Evolutionary conservation across 2,888 invertebrate genomes (phyloP), one percentile per base, ranked within the genome.

Genomic region (Harmothoe impar): DNA sequence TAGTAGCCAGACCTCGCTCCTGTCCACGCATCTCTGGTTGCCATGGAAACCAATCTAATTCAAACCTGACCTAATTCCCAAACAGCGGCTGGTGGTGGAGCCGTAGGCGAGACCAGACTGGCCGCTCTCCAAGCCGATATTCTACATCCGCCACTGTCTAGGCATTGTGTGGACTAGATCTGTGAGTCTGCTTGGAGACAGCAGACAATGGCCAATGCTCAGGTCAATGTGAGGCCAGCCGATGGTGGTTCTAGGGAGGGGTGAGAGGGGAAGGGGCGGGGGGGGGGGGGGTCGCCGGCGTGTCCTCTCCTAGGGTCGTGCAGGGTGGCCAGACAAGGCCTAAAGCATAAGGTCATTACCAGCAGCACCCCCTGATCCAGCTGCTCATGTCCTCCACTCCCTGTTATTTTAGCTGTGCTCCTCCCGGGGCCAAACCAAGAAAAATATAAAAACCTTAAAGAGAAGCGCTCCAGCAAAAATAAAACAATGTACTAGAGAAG

Each of bases 1-100:
- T 72, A 72, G 72, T 25, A 72, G 72, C 72, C 72, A 72, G 72
- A 72, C 72, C 29, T 25, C 72, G 29, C 72, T 72, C 72, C 17
- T 72, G 72, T 72, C 72, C 72, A 29, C 72, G 72, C 84, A 84
- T 51, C 51, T 43, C 84, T 51, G n/a, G 84, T 84, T 84, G 43
- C 51, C 43, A 84, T 84, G 51, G 84, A 35, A 84, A 84, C 84
- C 43, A 43, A 84, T 84, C 84, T 84, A 84, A 84, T 84, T 84
- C 51, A 51, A 84, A 35, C 51, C 51, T 84, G 84, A 84, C 84
- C 84, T n/a, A 84, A 84, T 84, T 84, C 25, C 23, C 72, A 72
- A 0, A 29, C 72, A 15, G 15, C 3, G 72, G 31, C 72, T 72
- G 72, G 72, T 72, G 72, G 72, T 72, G 15, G 72, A 25, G 15